Evolutionary conservation across 2,888 invertebrate genomes (phyloP).

Genomic region (Tethea ocularis): DNA sequence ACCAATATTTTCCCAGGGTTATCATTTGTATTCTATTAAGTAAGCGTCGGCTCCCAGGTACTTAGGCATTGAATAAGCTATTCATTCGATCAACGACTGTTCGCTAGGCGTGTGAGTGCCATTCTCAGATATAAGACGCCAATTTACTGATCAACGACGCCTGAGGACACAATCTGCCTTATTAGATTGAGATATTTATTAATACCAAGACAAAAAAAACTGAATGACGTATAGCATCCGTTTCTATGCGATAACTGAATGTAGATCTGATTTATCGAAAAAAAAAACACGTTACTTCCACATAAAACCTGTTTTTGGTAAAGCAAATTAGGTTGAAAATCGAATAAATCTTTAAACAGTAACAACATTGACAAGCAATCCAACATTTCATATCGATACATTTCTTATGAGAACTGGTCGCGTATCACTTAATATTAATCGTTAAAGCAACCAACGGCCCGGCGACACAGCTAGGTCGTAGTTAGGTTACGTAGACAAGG

Average conservation of each 20-base stretch:
- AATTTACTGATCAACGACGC: not conserved
- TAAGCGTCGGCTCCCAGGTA: not conserved
- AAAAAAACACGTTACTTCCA: not conserved
- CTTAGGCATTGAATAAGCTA: not conserved
- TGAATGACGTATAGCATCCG: not conserved
- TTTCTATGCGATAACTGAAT: not conserved
- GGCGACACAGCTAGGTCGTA: slow-evolving; percentile 71
- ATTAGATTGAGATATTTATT: not conserved
- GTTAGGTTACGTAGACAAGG: slow-evolving; percentile 74
- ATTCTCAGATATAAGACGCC: not conserved
- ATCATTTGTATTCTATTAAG: not conserved
- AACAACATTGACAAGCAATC: not conserved
- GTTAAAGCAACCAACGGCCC: slow-evolving; percentile 56
- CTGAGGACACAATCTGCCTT: not conserved
- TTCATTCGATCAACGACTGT: not conserved
- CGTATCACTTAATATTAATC: slow-evolving; percentile 64
- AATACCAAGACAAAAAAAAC: not conserved
- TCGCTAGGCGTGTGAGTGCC: not conserved
- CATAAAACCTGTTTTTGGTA: not conserved
- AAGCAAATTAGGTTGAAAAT: not conserved
- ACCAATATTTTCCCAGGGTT: not conserved
- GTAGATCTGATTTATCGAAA: not conserved
- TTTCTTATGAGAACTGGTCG: slow-evolving; percentile 24
- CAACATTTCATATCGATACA: slow-evolving; percentile 11
- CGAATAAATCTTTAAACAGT: not conserved